Evolutionary conservation across 1,140 invertebrate species (phyloP).

Genomic region (Heliconius melpomene): DNA sequence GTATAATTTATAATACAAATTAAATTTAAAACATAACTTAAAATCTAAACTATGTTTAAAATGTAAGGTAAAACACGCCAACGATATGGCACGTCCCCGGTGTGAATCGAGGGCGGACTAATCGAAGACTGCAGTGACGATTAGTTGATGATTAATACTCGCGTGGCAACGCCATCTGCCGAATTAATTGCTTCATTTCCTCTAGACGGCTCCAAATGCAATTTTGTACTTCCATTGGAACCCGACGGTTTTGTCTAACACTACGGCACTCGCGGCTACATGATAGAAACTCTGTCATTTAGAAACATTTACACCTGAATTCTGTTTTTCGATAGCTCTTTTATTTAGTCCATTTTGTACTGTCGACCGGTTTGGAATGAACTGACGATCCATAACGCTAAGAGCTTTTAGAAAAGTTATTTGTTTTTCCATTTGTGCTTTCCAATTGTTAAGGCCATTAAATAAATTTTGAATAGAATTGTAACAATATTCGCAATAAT

Average conservation of each 20-base stretch:
- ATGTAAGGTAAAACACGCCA: not conserved
- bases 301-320: conserved; percentile 39
- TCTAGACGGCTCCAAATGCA: conserved; percentile 76
- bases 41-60: too few species aligned
- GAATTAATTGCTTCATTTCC: conserved; percentile 81
- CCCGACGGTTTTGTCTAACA: conserved; percentile 70
- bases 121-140: conserved; percentile 80
- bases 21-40: not conserved
- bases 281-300: conserved; percentile 37
- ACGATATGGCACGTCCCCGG: conserved; percentile 38
- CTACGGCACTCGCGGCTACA: conserved; percentile 37
- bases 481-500: not conserved
- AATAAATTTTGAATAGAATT: conserved; percentile 22
- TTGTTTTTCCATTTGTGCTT: conserved; percentile 37
- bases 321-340: conserved; percentile 38
- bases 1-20: too few species aligned
- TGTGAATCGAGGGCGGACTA: conserved; percentile 62
- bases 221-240: conserved; percentile 77
- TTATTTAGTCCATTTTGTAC: conserved; percentile 35
- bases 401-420: conserved; percentile 36
- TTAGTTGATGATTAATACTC: conserved; percentile 80
- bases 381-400: conserved; percentile 39
- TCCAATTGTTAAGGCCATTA: conserved; percentile 29
- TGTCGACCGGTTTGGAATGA: conserved; percentile 34
- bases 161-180: conserved; percentile 78